Evolutionary conservation across 2,797 vertebrate species (phyloP).

Genomic region (Jordanella pulchra): DNA sequence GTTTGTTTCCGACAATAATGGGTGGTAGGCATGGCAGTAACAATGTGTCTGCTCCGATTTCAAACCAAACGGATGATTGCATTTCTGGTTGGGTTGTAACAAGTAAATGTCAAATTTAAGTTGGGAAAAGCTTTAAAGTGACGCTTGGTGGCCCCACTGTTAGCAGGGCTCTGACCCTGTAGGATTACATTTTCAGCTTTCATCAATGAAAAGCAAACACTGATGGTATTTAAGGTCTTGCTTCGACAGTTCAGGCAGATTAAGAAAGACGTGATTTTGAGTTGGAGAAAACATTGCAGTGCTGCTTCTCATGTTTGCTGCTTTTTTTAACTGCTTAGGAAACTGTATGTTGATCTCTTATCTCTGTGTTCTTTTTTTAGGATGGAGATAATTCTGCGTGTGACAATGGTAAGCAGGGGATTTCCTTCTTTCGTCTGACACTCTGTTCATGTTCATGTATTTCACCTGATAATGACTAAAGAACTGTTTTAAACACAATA

Average conservation of each 20-base stretch:
- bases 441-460: too few relatives aligned
- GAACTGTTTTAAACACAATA: not conserved
- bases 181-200: too few relatives aligned
- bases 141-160: too few relatives aligned
- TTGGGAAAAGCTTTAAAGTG: not conserved
- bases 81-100: not conserved
- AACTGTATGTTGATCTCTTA: constrained; percentile 8
- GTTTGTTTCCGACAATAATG: not conserved
- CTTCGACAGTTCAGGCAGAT: too few relatives aligned
- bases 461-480: too few relatives aligned
- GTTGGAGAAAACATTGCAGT: too few relatives aligned
- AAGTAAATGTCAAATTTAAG: not conserved
- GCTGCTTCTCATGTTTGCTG: not conserved
- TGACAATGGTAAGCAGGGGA: constrained; percentile 67
- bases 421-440: not conserved
- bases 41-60: too few relatives aligned
- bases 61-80: not conserved
- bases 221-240: too few relatives aligned
- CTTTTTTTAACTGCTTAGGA: not conserved
- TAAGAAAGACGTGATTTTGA: too few relatives aligned
- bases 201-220: too few relatives aligned
- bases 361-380: constrained; percentile 55
- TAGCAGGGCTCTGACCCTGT: too few relatives aligned
- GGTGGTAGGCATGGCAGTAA: not conserved
- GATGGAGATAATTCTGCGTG: constrained; percentile 66